These are phyloP conservation scores for Coranthus polyacanthus DNA, from an alignment of 2,797 vertebrate species.

Conservation along the genomic window DNA sequence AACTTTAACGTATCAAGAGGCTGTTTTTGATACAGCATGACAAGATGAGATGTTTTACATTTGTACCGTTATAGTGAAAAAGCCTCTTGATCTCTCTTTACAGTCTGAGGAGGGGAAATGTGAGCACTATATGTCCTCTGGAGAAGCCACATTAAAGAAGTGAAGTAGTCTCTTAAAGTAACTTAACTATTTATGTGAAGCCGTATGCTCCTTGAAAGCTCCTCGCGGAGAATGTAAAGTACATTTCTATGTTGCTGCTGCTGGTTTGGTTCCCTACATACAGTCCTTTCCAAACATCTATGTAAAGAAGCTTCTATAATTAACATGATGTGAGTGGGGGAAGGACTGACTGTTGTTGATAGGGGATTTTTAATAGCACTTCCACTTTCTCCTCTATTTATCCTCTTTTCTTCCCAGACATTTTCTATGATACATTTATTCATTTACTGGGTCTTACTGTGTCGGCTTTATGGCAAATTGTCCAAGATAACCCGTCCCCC, in stretches of 20 bases:
- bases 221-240: constrained; percentile 31
- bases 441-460: constrained; percentile 1
- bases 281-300: constrained; percentile 2
- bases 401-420: constrained; percentile 5
- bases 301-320: constrained; percentile 40
- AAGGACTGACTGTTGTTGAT: not conserved
- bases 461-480: not conserved
- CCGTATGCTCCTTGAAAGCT: constrained; percentile 33
- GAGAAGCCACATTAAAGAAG: constrained; percentile 43
- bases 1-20: not conserved
- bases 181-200: constrained; percentile 53
- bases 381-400: constrained; percentile 1
- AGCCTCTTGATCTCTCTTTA: constrained; percentile 47
- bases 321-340: constrained; percentile 10
- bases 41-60: constrained; percentile 24
- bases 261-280: constrained; percentile 14
- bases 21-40: constrained; percentile 17
- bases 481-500: not conserved
- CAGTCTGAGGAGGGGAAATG: constrained; percentile 12
- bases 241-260: constrained; percentile 36
- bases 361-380: constrained; percentile 3
- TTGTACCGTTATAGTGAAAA: constrained; percentile 14
- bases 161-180: constrained; percentile 38
- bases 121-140: constrained; percentile 5
- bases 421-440: constrained; percentile 15